Base-by-base conservation (phyloP, 1,140 invertebrate genomes). In the Achatina immaculata region DNA sequence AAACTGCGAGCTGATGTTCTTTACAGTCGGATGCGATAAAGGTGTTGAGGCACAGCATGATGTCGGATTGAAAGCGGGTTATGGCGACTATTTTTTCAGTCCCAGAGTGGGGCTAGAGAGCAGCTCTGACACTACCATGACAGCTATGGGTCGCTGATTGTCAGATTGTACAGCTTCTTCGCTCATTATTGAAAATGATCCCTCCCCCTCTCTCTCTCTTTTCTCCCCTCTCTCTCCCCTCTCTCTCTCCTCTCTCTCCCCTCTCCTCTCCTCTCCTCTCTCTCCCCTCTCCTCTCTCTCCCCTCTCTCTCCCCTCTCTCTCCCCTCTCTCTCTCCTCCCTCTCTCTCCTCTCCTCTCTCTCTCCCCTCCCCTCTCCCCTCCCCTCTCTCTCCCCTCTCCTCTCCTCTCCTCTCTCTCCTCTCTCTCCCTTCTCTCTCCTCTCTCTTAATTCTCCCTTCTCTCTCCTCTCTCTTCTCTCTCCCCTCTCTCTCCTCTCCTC, bases 271-370 rank as follows among this genome's bases (percentile, higher is more conserved):
- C 31, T 24, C 62, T 24, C n/a, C 65, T 43, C 62, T 42, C 38
- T 43, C 21, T 58, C 62, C 28, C 42, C 55, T 9, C 16, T 14
- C 21, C 31, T 36, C 48, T 43, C 38, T 34, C 62, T 66, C 42
- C 45, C 28, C 28, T 21, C 36, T 34, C 21, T 43, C 65, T 66
- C 62, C 45, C 38, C 40, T 31, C 36, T 42, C 14, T 28, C 36
- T 45, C 43, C 19, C 48, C 42, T 43, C 9, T 38, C 40, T 19
- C 19, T 19, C 19, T 19, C 19, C 62, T 31, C 62, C 34, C 62
- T 31, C 62, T 66, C 62, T 31, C 62, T 66, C 62, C 11, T 24
- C n/a, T 24, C n/a, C 62, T 66, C 62, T 31, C 62, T 66, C 62
- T 31, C 62, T 66, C 69, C 14, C 38, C 36, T 34, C 14, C 38